phyloP scores from a whole-genome alignment of 1,140 invertebrate species.

The Tetranychus urticae region DNA sequence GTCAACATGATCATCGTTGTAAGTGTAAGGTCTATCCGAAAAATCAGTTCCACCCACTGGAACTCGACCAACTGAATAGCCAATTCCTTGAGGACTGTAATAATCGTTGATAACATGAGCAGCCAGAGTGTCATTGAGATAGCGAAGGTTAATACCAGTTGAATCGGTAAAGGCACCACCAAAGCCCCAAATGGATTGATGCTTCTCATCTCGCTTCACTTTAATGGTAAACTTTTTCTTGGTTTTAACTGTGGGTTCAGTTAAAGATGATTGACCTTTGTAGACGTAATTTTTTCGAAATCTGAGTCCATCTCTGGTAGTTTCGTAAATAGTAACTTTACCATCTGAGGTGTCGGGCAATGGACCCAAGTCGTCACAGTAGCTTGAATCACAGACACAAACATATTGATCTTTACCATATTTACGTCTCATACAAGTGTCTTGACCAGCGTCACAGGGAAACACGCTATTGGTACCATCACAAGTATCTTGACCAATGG shows the following conservation, averaged over 20 bases:
- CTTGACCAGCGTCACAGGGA: too few relatives aligned
- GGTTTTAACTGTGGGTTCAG: neutral
- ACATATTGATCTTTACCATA: neutral
- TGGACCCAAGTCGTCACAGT: neutral
- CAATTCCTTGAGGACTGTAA: constrained; percentile 19
- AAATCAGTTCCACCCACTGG: constrained; percentile 65
- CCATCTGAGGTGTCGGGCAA: neutral
- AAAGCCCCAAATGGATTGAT: constrained; percentile 32
- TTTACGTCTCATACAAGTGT: too few relatives aligned
- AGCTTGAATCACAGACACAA: neutral
- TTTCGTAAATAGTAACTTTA: neutral
- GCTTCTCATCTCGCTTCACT: neutral
- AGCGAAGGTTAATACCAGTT: constrained; percentile 44
- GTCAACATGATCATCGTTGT: constrained; percentile 29
- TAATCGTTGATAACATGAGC: constrained; percentile 19
- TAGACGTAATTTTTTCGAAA: neutral
- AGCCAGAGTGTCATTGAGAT: constrained; percentile 28
- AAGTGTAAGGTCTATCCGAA: constrained; percentile 38
- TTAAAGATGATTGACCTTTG: neutral
- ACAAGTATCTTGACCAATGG: too few relatives aligned
- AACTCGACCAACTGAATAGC: constrained; percentile 27
- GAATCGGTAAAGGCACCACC: constrained; percentile 71
- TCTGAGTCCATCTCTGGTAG: neutral
- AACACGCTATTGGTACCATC: too few relatives aligned
- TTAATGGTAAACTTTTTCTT: neutral